phyloP scores from a whole-genome alignment of 2,797 vertebrate species.

The Takifugu ocellatus region DNA sequence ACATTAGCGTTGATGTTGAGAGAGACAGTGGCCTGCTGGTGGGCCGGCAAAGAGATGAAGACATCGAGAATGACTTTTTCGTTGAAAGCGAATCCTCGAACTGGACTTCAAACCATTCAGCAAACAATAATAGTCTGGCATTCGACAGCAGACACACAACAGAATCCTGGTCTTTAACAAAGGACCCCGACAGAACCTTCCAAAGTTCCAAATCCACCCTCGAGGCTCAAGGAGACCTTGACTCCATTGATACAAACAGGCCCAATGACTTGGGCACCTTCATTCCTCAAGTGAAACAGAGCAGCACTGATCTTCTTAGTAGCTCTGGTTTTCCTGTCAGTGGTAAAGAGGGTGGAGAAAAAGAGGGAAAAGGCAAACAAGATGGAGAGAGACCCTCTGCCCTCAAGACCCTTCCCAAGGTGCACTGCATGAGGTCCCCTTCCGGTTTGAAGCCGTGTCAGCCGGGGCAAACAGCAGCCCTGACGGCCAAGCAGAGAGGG shows the following conservation, averaged over 20 bases:
- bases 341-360: constrained; percentile 28
- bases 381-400: constrained; percentile 51
- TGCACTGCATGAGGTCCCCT: constrained; percentile 43
- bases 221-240: constrained; percentile 42
- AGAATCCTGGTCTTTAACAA: constrained; percentile 61
- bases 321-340: constrained; percentile 31
- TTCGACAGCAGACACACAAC: constrained; percentile 63
- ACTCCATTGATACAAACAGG: constrained; percentile 30
- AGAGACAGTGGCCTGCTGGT: constrained; percentile 72
- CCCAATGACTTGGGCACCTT: constrained; percentile 57
- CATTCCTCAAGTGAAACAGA: constrained; percentile 52
- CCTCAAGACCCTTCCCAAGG: constrained; percentile 67
- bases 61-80: constrained; percentile 55
- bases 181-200: constrained; percentile 70
- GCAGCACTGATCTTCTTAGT: constrained; percentile 36
- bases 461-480: constrained; percentile 28
- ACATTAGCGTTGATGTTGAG: constrained; percentile 72
- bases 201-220: constrained; percentile 47
- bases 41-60: constrained; percentile 46
- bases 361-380: constrained; percentile 33
- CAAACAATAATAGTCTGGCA: constrained; percentile 86
- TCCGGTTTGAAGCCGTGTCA: constrained; percentile 49
- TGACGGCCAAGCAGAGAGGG: constrained; percentile 48
- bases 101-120: constrained; percentile 88
- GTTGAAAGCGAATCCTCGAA: constrained; percentile 71